Conservation (phyloP, 2,113 vertebrate species). For the Acrocephalus kingi region DNA sequence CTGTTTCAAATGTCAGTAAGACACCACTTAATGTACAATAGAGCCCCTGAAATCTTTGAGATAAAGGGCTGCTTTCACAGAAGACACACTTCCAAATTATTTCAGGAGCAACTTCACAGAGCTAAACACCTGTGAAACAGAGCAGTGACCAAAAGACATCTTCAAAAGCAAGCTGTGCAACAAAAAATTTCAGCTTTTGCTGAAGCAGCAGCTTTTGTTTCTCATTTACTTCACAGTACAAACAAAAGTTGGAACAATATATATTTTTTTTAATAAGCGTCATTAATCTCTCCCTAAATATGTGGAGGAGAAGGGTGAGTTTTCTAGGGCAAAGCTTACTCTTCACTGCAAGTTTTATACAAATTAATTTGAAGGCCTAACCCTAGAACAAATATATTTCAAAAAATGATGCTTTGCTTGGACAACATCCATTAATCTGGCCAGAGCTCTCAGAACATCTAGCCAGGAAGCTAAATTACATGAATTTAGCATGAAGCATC, state of each 20-base stretch:
- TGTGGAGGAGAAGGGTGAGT: background rate
- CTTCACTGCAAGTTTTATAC: background rate
- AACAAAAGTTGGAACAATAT: background rate
- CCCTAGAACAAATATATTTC: background rate
- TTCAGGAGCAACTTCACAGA: background rate
- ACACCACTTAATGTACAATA: background rate
- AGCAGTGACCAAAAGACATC: background rate
- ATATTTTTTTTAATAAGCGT: background rate
- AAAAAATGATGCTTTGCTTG: background rate
- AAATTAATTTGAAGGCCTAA: slow-evolving; percentile 4
- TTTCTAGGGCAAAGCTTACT: slow-evolving; percentile 6
- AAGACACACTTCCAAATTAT: background rate
- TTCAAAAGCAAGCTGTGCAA: background rate
- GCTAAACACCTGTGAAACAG: background rate
- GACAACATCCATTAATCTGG: background rate
- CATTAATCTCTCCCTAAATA: slow-evolving; percentile 29
- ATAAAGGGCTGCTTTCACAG: background rate
- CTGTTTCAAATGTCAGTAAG: background rate
- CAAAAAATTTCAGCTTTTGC: background rate
- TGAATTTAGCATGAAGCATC: background rate
- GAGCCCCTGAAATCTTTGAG: background rate
- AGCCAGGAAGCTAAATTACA: background rate
- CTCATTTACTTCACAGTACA: background rate
- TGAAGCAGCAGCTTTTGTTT: background rate
- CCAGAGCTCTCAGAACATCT: background rate